Base-by-base conservation (phyloP, 2,888 invertebrate genomes). In the Drosophila subquinaria region DNA sequence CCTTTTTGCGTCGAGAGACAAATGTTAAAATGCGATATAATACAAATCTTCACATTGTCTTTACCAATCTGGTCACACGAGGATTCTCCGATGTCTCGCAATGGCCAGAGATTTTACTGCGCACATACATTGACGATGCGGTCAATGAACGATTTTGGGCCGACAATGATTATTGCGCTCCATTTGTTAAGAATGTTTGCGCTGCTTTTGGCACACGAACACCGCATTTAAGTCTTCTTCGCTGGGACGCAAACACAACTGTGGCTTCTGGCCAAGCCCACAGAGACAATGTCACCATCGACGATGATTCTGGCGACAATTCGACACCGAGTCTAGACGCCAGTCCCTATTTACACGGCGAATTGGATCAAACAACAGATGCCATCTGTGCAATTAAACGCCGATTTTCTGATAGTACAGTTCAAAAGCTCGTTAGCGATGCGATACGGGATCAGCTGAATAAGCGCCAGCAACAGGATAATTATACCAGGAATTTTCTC, bases 91-190 rank as follows among this genome's bases (percentile, higher is more conserved):
- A 98, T 43, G 96, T 96, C 79, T 95, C 94, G 72, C 95, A 95
- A 82, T 99, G 98, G 99, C 98, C 98, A 0, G 98, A 98, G 90
- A 94, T 95, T 62, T 98, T 98, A 93, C 95, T 98, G 1, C 97
- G 97, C 95, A 95, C 97, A 0, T 99, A 98, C 92, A 96, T 98
- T 69, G 99, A 99, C 90, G 99, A 99, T 93, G 97, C 98, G 0
- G 93, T 98, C 1, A 97, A 97, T 47, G 99, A 99, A 90, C 94
- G 98, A 40, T 95, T 97, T 78, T 99, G 99, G 98, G 97, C 98
- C 20, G 99, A 99, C 91, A 96, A 97, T 83, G 95, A 97, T 0
- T 97, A 97, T 93, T 98, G 98, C 92, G 96, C 96, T 89, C 96
- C 96, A 23, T 96, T 98, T 91, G 97, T 98, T 0, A 97, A 98